These are phyloP conservation scores for Streptopelia turtur DNA, from an alignment of 2,797 vertebrate species.

Conservation along the genomic window DNA sequence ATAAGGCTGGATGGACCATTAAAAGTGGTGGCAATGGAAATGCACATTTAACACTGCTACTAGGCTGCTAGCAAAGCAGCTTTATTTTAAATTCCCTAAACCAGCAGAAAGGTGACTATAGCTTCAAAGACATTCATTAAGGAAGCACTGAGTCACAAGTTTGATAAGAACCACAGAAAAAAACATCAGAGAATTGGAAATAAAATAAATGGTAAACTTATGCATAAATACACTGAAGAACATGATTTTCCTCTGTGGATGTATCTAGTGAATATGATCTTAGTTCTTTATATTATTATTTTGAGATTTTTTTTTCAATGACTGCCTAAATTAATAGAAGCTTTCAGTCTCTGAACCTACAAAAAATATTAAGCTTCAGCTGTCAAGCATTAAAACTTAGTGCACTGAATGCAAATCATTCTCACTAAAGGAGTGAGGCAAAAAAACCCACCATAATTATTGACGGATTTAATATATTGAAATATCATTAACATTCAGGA, in stretches of 20 bases:
- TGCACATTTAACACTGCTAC: background rate
- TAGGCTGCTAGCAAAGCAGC: background rate
- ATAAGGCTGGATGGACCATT: background rate
- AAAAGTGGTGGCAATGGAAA: background rate
- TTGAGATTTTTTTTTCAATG: background rate
- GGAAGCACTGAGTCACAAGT: background rate
- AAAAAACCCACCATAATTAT: background rate
- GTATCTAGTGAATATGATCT: background rate
- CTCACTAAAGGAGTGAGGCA: background rate
- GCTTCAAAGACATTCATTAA: background rate
- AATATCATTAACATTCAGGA: conserved; percentile 19
- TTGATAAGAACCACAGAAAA: background rate
- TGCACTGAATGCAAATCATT: background rate
- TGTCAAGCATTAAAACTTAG: background rate
- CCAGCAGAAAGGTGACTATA: background rate
- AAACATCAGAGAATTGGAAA: background rate
- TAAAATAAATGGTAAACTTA: background rate
- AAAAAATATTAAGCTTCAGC: background rate
- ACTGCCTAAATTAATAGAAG: background rate
- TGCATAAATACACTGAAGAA: background rate
- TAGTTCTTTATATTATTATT: background rate
- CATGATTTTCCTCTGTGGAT: background rate
- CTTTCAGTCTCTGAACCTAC: background rate
- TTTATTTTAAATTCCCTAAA: background rate
- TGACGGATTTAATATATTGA: background rate